Evolutionary conservation across 2,113 vertebrate genomes (phyloP).

Genomic region (Silurus glanis): DNA sequence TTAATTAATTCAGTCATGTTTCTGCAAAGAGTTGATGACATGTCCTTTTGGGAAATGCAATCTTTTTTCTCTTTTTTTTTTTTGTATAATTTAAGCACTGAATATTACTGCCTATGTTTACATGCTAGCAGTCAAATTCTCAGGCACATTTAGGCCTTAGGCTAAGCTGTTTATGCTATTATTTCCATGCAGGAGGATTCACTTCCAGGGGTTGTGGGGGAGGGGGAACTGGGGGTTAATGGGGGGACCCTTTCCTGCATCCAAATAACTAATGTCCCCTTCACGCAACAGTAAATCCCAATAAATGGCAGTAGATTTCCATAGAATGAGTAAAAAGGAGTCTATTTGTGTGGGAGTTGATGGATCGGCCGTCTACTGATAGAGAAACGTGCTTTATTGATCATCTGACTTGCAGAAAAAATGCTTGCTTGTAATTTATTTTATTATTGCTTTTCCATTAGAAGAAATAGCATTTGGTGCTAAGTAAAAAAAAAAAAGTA

Average conservation of each 20-base stretch:
- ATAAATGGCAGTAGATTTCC: not conserved
- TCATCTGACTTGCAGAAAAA: not conserved
- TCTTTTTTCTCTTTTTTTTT: not conserved
- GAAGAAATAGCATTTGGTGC: no score
- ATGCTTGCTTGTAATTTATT: not conserved
- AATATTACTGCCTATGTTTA: not conserved
- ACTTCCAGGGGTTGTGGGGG: not conserved
- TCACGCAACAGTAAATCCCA: not conserved
- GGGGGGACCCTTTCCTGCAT: not conserved
- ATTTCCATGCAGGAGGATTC: not conserved
- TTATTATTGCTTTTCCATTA: not conserved
- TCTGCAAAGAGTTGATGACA: slow-evolving; percentile 25
- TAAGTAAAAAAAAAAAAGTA: no score
- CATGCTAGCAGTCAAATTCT: not conserved
- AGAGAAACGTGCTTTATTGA: not conserved
- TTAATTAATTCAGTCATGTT: slow-evolving; percentile 23
- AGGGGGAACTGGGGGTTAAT: no score
- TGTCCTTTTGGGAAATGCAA: slow-evolving; percentile 33
- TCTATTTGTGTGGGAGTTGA: not conserved
- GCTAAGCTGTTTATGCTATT: not conserved
- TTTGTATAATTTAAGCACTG: not conserved
- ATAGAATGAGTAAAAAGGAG: not conserved
- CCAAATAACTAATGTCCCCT: not conserved
- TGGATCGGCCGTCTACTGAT: not conserved
- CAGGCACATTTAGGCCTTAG: not conserved